Evolutionary conservation across 2,888 invertebrate genomes (phyloP).

Genomic region (Cabera pusaria): DNA sequence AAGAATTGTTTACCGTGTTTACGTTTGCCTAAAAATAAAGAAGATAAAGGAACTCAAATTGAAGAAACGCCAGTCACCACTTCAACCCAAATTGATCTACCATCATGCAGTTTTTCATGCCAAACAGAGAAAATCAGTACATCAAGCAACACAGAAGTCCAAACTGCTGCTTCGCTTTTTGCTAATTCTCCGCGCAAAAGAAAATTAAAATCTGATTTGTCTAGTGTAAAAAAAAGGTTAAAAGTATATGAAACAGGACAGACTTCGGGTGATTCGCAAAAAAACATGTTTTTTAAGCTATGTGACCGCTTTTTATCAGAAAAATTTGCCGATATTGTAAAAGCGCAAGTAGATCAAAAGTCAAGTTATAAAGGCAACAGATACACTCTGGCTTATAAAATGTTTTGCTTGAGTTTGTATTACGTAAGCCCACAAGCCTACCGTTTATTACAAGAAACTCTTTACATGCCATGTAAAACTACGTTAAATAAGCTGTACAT

Average conservation of each 20-base stretch:
- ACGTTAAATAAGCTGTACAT: conserved; percentile 1
- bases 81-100: conserved; percentile 6
- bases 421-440: conserved; percentile 19
- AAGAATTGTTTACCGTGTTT: conserved; percentile 11
- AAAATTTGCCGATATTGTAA: neutral
- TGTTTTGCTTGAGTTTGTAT: conserved; percentile 21
- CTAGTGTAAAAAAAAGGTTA: neutral
- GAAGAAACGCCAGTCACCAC: conserved; percentile 2
- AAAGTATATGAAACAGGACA: neutral
- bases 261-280: neutral
- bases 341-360: neutral
- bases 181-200: no score
- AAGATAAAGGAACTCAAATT: conserved; percentile 5
- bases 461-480: conserved; percentile 11
- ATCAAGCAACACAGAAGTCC: no score
- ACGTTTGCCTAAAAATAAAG: conserved; percentile 2
- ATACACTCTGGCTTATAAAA: conserved; percentile 8
- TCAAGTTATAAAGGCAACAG: conserved; percentile 1
- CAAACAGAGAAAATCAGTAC: no score
- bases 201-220: neutral
- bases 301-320: conserved; percentile 1
- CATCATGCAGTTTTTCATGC: neutral
- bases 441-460: conserved; percentile 11
- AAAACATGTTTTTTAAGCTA: neutral
- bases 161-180: no score